These are phyloP conservation scores for Gobionotothen gibberifrons DNA, from an alignment of 2,797 vertebrate species.

Conservation along the genomic window DNA sequence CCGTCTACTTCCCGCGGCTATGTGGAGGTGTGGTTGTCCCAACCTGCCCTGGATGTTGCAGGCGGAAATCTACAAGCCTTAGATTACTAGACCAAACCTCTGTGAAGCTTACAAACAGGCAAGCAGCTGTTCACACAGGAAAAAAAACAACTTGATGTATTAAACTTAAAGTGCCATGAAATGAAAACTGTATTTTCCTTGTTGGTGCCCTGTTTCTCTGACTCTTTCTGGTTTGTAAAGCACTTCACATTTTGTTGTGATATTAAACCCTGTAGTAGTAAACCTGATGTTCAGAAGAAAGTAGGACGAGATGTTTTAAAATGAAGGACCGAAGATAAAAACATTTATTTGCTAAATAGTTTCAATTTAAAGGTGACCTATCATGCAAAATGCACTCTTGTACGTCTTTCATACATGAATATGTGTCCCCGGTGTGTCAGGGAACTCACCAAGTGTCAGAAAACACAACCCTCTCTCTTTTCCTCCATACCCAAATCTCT, in stretches of 20 bases:
- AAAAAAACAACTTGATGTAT: constrained; percentile 30
- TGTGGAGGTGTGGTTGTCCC: constrained; percentile 32
- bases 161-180: constrained; percentile 63
- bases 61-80: constrained; percentile 48
- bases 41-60: constrained; percentile 38
- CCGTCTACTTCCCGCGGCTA: too few relatives aligned
- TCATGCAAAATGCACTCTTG: too few relatives aligned
- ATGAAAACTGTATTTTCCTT: constrained; percentile 39
- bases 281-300: constrained; percentile 9
- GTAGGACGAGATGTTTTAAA: background rate
- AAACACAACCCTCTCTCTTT: too few relatives aligned
- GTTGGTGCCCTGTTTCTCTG: constrained; percentile 9
- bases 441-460: too few relatives aligned
- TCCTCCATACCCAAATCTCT: too few relatives aligned
- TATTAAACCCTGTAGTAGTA: background rate
- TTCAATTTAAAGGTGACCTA: too few relatives aligned
- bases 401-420: too few relatives aligned
- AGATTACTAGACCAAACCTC: constrained; percentile 29
- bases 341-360: background rate
- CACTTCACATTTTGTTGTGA: background rate
- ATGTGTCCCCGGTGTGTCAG: too few relatives aligned
- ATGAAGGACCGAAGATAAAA: background rate
- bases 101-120: constrained; percentile 38
- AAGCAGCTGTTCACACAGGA: constrained; percentile 39
- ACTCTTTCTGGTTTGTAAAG: constrained; percentile 4